Evolutionary conservation across 2,888 invertebrate genomes (phyloP).

Genomic region (Scaptomyza reducta): DNA sequence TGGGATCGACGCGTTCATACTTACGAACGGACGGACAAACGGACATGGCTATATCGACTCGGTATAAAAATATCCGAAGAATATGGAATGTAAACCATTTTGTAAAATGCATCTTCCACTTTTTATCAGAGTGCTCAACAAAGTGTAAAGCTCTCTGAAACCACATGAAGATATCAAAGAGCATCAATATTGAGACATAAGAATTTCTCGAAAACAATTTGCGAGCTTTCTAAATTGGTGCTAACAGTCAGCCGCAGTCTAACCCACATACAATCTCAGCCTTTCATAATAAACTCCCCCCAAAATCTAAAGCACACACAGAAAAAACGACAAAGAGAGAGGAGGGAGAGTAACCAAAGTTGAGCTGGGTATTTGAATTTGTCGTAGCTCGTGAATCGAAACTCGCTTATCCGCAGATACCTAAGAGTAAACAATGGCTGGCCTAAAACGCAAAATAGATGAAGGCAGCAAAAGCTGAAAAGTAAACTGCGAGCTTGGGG

Average conservation of each 20-base stretch:
- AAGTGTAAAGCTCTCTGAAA: constrained; percentile 31
- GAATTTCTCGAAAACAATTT: constrained; percentile 42
- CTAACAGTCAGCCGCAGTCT: constrained; percentile 15
- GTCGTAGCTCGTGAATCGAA: constrained; percentile 22
- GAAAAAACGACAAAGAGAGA: not conserved
- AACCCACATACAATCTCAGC: constrained; percentile 20
- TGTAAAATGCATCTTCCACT: constrained; percentile 10
- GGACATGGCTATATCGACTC: too few relatives aligned
- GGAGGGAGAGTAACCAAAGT: not conserved
- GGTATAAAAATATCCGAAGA: not conserved
- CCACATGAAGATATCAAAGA: constrained; percentile 46
- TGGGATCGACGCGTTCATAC: too few relatives aligned
- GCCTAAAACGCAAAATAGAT: constrained; percentile 44
- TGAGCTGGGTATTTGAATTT: constrained; percentile 45
- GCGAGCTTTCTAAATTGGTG: constrained; percentile 36
- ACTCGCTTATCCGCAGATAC: constrained; percentile 46
- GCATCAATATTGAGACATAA: constrained; percentile 37
- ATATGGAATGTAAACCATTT: not conserved
- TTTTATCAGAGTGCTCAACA: constrained; percentile 23
- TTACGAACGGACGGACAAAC: too few relatives aligned
- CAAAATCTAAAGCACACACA: not conserved
- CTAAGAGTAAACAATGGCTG: constrained; percentile 34
- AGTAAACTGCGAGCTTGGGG: constrained; percentile 52
- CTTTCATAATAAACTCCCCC: constrained; percentile 29
- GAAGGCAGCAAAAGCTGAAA: constrained; percentile 59